phyloP scores from a whole-genome alignment of 2,797 vertebrate genomes.

The Anabas testudineus region DNA sequence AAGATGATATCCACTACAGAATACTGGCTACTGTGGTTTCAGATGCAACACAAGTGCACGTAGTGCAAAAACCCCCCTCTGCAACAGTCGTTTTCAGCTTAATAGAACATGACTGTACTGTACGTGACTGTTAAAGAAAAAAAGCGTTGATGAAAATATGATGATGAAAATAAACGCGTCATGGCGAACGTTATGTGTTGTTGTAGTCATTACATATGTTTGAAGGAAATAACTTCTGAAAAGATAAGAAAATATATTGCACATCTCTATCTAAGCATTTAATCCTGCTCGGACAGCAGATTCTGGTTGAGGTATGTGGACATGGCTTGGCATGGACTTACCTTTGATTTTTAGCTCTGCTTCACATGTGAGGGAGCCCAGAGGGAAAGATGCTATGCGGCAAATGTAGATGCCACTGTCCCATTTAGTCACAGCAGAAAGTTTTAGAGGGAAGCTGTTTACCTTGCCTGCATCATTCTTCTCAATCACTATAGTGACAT shows the following conservation, averaged over 20 bases:
- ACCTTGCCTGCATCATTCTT: rapidly evolving
- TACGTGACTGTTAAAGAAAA: not conserved
- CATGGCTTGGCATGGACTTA: conserved; percentile 39
- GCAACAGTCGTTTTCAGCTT: not conserved
- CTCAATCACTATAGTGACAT: conserved; percentile 27
- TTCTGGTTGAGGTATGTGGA: not conserved
- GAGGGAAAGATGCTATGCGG: conserved; percentile 58
- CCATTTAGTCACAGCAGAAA: conserved; percentile 36
- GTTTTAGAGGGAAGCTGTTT: conserved; percentile 47
- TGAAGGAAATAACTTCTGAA: conserved; percentile 43
- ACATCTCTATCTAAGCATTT: conserved; percentile 6
- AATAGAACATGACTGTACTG: not conserved
- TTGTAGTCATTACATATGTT: conserved; percentile 26
- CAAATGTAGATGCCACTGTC: conserved; percentile 74
- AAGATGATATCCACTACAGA: not conserved
- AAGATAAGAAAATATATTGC: conserved; percentile 6
- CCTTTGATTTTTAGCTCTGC: conserved; percentile 73
- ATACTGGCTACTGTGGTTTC: not conserved
- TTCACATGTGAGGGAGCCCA: conserved; percentile 18
- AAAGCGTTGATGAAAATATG: conserved; percentile 7
- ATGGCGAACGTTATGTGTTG: conserved; percentile 20
- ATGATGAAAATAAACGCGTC: not conserved
- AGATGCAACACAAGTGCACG: not conserved
- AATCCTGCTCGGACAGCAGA: not conserved
- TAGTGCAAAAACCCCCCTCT: not conserved